Conservation (phyloP, 2,113 vertebrate genomes). For the Desmodus rotundus region DNA sequence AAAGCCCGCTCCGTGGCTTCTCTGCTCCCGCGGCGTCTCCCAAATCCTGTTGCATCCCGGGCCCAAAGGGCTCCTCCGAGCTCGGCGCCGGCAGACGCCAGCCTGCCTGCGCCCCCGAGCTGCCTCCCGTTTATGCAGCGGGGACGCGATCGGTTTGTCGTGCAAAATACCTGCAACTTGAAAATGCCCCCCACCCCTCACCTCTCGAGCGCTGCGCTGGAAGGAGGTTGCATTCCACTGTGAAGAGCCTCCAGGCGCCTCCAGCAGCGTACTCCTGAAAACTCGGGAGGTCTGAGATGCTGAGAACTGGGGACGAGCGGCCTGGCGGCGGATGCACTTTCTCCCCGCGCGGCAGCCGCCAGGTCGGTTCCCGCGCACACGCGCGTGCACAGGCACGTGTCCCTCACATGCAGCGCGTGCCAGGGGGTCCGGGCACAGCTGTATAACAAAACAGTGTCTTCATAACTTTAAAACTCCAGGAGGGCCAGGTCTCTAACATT, state of each 20-base stretch:
- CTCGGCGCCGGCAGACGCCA: neutral
- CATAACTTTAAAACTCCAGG: neutral
- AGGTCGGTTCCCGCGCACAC: neutral
- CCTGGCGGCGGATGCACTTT: rapidly evolving
- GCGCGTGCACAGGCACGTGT: neutral
- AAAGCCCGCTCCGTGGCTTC: neutral
- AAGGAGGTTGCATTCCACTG: neutral
- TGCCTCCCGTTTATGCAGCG: neutral
- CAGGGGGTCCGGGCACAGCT: neutral
- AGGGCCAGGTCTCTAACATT: neutral
- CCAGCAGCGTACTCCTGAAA: rapidly evolving
- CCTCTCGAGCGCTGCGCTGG: neutral
- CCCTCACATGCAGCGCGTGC: rapidly evolving
- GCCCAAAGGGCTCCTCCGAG: neutral
- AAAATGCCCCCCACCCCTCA: neutral
- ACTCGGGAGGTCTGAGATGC: neutral
- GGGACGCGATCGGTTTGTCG: neutral
- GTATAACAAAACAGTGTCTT: rapidly evolving
- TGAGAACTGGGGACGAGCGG: rapidly evolving
- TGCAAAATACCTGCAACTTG: rapidly evolving
- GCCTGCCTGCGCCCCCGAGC: neutral
- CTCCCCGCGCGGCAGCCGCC: neutral
- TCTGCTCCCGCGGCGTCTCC: rapidly evolving
- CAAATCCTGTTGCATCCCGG: neutral
- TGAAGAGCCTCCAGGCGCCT: neutral